Conservation (phyloP, 2,888 invertebrate species). For the Hedychridium roseum region DNA sequence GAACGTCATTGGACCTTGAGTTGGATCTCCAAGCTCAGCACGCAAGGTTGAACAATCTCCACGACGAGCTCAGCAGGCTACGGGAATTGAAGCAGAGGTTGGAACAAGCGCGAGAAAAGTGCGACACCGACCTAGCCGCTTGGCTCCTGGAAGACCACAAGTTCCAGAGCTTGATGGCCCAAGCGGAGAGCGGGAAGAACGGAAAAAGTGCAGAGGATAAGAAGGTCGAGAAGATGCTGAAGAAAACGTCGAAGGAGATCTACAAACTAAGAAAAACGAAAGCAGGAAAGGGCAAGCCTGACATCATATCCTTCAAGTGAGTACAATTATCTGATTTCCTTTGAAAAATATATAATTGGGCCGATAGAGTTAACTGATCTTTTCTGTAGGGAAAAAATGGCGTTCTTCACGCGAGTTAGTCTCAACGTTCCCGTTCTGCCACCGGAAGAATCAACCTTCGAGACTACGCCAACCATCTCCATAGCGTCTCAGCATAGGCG, state of each 20-base stretch:
- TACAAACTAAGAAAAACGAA: constrained; percentile 88
- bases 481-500: constrained; percentile 46
- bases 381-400: constrained; percentile 90
- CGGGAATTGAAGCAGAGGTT: constrained; percentile 81
- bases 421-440: constrained; percentile 80
- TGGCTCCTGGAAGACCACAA: constrained; percentile 90
- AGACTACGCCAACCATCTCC: constrained; percentile 18
- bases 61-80: constrained; percentile 84
- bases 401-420: constrained; percentile 89
- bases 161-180: constrained; percentile 76
- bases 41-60: constrained; percentile 80
- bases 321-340: constrained; percentile 53
- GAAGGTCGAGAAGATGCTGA: constrained; percentile 81
- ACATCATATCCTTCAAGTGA: constrained; percentile 92
- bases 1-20: constrained; percentile 91
- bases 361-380: constrained; percentile 11
- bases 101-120: constrained; percentile 84
- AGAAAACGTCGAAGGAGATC: constrained; percentile 90
- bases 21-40: constrained; percentile 93
- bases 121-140: constrained; percentile 82
- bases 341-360: constrained; percentile 12
- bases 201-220: constrained; percentile 72
- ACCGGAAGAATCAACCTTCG: constrained; percentile 67
- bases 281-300: constrained; percentile 87
- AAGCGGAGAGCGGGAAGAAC: constrained; percentile 67